Evolutionary conservation across 2,113 vertebrate species (phyloP).

Genomic region (Hemiscyllium ocellatum): DNA sequence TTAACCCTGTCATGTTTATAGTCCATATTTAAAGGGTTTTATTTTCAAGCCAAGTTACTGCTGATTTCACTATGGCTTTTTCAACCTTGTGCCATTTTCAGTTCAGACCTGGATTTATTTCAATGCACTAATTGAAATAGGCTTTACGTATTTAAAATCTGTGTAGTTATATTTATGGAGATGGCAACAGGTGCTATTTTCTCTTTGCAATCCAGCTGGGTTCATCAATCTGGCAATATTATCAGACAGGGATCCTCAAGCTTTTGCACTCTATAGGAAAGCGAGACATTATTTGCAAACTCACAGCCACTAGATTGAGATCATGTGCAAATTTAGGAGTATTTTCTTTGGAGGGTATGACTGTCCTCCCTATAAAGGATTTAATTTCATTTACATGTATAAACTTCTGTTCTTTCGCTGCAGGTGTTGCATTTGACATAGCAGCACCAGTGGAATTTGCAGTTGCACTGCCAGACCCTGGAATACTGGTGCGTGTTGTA

Average conservation of each 20-base stretch:
- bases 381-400: slow-evolving; percentile 78
- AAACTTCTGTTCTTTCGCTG: slow-evolving; percentile 93
- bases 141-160: slow-evolving; percentile 2
- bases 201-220: slow-evolving; percentile 21
- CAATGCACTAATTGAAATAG: slow-evolving; percentile 11
- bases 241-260: slow-evolving; percentile 41
- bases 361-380: not conserved
- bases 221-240: not conserved
- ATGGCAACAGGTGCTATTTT: slow-evolving; percentile 10
- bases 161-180: slow-evolving; percentile 5
- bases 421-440: slow-evolving; percentile 97
- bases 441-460: slow-evolving; percentile 98
- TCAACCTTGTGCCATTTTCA: slow-evolving; percentile 5
- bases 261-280: slow-evolving; percentile 39
- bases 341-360: not conserved
- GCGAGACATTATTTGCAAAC: slow-evolving; percentile 40
- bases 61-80: not conserved
- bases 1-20: slow-evolving; percentile 43
- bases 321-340: slow-evolving; percentile 52
- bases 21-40: slow-evolving; percentile 20
- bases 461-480: slow-evolving; percentile 96
- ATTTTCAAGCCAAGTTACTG: slow-evolving; percentile 13
- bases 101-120: slow-evolving; percentile 18
- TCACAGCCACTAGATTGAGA: slow-evolving; percentile 25
- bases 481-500: slow-evolving; percentile 99